A percentile compares a stretch with the other conserved stretches of the same genome.
Evolutionary conservation across 2,113 vertebrate genomes (phyloP).

Genomic region (Etheostoma cragini): DNA sequence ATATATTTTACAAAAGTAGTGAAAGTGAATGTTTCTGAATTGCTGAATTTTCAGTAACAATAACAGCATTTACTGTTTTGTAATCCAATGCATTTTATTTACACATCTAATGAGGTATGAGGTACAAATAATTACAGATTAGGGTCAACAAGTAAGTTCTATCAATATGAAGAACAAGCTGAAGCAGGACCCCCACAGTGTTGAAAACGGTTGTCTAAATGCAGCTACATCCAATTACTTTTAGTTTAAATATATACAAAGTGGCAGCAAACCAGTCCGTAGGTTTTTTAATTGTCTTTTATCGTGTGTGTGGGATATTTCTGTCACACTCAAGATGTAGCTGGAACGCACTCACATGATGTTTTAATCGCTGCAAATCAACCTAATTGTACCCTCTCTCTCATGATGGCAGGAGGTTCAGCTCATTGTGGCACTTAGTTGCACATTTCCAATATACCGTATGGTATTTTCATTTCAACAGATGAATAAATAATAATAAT

Average conservation of each 20-base stretch:
- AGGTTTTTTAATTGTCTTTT: conserved; percentile 10
- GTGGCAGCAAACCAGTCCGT: conserved; percentile 14
- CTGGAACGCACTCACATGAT: conserved; percentile 31
- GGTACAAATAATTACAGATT: not conserved
- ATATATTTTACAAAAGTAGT: conserved; percentile 6
- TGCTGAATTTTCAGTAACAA: conserved; percentile 10
- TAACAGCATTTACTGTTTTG: not conserved
- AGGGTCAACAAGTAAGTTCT: not conserved
- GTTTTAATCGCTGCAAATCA: conserved; percentile 52
- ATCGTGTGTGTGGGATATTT: conserved; percentile 28
- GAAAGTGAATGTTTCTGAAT: conserved; percentile 14
- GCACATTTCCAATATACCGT: not conserved
- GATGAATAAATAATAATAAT: not conserved
- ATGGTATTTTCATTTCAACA: conserved; percentile 38
- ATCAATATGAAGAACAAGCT: not conserved
- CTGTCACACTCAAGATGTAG: conserved; percentile 24
- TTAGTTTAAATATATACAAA: conserved; percentile 5
- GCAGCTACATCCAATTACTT: not conserved
- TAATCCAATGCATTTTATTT: not conserved
- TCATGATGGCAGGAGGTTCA: conserved; percentile 5
- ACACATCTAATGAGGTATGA: no score
- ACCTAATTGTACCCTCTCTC: conserved; percentile 36
- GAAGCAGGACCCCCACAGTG: not conserved
- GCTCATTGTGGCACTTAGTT: conserved; percentile 29
- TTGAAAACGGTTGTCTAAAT: not conserved